These are phyloP conservation scores for Oplegnathus fasciatus DNA, from an alignment of 2,113 vertebrate genomes.

Conservation along the genomic window DNA sequence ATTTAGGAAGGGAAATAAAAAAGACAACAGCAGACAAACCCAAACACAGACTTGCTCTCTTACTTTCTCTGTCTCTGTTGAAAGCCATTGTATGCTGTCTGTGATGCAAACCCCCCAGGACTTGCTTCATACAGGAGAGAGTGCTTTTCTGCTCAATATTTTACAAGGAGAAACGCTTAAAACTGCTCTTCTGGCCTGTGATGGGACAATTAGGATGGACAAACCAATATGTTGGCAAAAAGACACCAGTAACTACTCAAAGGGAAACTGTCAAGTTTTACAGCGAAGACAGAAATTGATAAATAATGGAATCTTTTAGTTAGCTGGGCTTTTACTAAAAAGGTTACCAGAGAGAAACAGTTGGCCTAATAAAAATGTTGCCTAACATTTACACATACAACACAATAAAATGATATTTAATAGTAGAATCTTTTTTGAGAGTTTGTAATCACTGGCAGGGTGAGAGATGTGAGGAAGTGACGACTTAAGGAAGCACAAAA, in stretches of 20 bases:
- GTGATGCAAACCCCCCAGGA: conserved; percentile 29
- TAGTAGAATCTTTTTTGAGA: background rate
- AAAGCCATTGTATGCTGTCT: conserved; percentile 54
- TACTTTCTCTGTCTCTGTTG: conserved; percentile 28
- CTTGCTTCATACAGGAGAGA: conserved; percentile 49
- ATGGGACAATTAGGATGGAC: conserved; percentile 9
- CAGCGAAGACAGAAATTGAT: conserved; percentile 7
- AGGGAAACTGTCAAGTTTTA: conserved; percentile 17
- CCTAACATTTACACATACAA: background rate
- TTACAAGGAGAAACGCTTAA: conserved; percentile 50
- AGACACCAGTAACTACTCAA: conserved; percentile 23
- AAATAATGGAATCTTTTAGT: conserved; percentile 14
- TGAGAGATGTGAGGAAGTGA: background rate
- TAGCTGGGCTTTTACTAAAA: background rate
- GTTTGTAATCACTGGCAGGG: background rate
- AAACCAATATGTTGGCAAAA: conserved; percentile 9
- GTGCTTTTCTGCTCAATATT: conserved; percentile 69
- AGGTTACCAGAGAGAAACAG: background rate
- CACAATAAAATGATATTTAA: background rate
- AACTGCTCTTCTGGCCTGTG: conserved; percentile 21
- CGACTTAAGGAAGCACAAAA: background rate
- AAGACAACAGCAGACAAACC: conserved; percentile 13
- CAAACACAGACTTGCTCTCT: conserved; percentile 9
- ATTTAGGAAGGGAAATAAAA: background rate
- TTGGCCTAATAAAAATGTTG: background rate